These are phyloP conservation scores for Eristalis pertinax DNA, from an alignment of 2,888 invertebrate genomes.

Conservation along the genomic window DNA sequence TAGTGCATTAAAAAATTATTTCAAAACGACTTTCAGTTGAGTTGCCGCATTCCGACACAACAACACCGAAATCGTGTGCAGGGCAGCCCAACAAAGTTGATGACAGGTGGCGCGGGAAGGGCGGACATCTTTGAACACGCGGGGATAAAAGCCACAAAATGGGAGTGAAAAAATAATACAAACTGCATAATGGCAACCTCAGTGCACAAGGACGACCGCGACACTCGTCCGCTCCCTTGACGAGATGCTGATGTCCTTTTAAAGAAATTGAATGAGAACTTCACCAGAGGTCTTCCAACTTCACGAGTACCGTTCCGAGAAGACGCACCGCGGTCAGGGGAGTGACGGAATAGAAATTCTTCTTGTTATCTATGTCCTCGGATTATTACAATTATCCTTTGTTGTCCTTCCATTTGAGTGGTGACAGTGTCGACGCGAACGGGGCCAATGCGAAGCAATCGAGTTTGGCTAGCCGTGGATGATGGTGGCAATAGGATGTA, in stretches of 20 bases:
- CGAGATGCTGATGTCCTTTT: constrained; percentile 61
- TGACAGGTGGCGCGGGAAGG: background rate
- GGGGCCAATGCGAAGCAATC: background rate
- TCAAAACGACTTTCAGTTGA: constrained; percentile 62
- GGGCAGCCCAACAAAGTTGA: constrained; percentile 25
- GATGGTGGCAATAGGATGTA: constrained; percentile 65
- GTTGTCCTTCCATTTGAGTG: constrained; percentile 60
- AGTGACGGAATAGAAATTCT: constrained; percentile 14
- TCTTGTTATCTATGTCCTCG: constrained; percentile 63
- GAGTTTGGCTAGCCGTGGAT: constrained; percentile 22
- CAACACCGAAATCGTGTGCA: background rate
- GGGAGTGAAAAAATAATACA: constrained; percentile 60
- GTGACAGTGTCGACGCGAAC: background rate
- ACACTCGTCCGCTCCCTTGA: constrained; percentile 25
- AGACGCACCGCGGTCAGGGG: background rate
- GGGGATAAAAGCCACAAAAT: constrained; percentile 29
- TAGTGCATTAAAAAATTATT: constrained; percentile 72
- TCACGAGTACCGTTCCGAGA: too few species aligned
- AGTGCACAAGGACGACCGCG: constrained; percentile 60
- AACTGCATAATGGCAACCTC: constrained; percentile 65
- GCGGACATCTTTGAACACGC: background rate
- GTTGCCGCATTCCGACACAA: constrained; percentile 49
- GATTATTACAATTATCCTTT: constrained; percentile 68
- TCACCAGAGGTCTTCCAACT: constrained; percentile 37
- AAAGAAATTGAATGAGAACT: constrained; percentile 65